Evolutionary conservation across 2,888 invertebrate genomes (phyloP), one percentile per base, ranked within the genome.

Genomic region (Diarsia rubi): DNA sequence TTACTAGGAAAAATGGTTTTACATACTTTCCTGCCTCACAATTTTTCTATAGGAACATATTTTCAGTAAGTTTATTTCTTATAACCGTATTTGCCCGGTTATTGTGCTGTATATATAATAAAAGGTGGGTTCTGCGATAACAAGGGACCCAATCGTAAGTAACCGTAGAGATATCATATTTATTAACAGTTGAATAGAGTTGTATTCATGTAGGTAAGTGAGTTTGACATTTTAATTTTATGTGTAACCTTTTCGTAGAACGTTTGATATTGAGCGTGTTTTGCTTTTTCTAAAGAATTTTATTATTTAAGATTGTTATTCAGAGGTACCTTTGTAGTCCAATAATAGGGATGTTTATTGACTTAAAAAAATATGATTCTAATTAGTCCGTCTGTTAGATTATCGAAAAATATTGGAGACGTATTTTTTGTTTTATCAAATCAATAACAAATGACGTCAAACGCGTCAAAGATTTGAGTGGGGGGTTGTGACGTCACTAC

Each of bases 101-200:
- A 80, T 82, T 83, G 78, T 78, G 60, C 45, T 66, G 62, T 68
- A 69, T 79, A 78, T 84, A 79, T 84, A 80, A 85, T 78, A 80
- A 86, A 86, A 66, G 69, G 65, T 12, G 52, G 76, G 73, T 65
- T 79, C 62, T 47, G 69, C 78, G 83, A 83, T 87, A 87, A 86
- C 86, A 86, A 88, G 87, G 70, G 73, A 79, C 83, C 79, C 78
- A 64, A 83, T 87, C 78, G 66, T 80, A 86, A 80, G 86, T 78
- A 73, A 81, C 64, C 72, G 74, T 72, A 24, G 67, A 52, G 65
- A 84, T 78, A 81, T 81, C 78, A 73, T 76, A 68, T 77, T 79
- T 82, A 37, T 64, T 78, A 77, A 77, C 63, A 75, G 67, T 49
- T 42, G 62, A 65, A 79, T 72, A 73, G 76, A 77, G 11, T 82